phyloP scores from a whole-genome alignment of 2,797 vertebrate genomes.

The Cygnus olor region DNA sequence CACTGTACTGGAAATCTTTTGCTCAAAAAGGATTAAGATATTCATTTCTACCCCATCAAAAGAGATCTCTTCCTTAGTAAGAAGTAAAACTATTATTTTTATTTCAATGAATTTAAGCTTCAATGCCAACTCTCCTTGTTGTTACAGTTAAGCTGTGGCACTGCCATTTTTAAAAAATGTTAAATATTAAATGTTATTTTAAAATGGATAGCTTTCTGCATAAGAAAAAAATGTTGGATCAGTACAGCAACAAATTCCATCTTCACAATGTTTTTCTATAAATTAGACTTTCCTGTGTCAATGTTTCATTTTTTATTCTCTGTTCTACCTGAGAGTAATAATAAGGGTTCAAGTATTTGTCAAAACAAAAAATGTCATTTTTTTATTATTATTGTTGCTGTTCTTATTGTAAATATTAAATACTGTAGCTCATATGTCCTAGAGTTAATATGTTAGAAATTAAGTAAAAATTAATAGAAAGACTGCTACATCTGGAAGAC shows the following conservation, averaged over 20 bases:
- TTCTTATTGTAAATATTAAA: neutral
- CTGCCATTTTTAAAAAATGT: neutral
- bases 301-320: neutral
- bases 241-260: neutral
- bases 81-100: neutral
- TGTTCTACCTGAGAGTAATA: neutral
- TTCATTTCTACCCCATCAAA: neutral
- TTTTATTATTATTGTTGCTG: neutral
- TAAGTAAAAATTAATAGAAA: neutral
- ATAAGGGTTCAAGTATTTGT: neutral
- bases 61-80: neutral
- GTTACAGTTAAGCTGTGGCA: neutral
- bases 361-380: neutral
- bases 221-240: neutral
- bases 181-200: neutral
- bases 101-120: neutral
- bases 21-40: neutral
- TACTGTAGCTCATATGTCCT: neutral
- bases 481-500: neutral
- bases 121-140: neutral
- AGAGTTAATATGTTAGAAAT: neutral
- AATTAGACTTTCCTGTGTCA: neutral
- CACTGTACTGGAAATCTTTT: neutral
- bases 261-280: neutral
- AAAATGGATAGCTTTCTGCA: neutral